phyloP scores from a whole-genome alignment of 2,888 invertebrate species.

The Odontocolon sp. region DNA sequence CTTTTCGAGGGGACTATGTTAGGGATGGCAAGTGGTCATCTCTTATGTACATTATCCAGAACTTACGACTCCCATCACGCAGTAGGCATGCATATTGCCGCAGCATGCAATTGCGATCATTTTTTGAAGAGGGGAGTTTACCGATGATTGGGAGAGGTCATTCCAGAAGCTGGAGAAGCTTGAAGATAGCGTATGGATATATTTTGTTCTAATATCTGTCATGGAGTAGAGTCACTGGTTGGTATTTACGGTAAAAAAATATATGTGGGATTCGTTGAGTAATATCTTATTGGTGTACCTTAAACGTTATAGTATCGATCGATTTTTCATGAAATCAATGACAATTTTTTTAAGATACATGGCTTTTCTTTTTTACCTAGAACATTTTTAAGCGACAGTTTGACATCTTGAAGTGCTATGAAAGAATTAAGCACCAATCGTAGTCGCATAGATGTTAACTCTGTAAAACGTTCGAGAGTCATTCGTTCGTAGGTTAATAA shows the following conservation, averaged over 20 bases:
- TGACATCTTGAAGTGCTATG: too few species aligned
- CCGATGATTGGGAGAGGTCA: background rate
- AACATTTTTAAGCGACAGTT: too few species aligned
- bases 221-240: background rate
- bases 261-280: too few species aligned
- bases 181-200: conserved; percentile 52
- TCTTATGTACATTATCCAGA: conserved; percentile 66
- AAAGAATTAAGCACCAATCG: too few species aligned
- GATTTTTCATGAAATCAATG: too few species aligned
- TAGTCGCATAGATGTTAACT: too few species aligned
- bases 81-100: conserved; percentile 22
- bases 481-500: background rate
- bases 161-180: conserved; percentile 43
- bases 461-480: background rate
- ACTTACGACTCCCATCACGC: conserved; percentile 41
- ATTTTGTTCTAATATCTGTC: conserved; percentile 57
- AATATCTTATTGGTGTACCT: too few species aligned
- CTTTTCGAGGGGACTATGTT: conserved; percentile 8
- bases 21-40: conserved; percentile 46
- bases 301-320: too few species aligned
- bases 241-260: too few species aligned
- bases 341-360: too few species aligned
- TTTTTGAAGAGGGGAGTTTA: conserved; percentile 24
- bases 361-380: too few species aligned
- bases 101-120: conserved; percentile 34